Conservation (phyloP, 64 coral and sea anemone genomes). For the Dendronephthya gigantea region DNA sequence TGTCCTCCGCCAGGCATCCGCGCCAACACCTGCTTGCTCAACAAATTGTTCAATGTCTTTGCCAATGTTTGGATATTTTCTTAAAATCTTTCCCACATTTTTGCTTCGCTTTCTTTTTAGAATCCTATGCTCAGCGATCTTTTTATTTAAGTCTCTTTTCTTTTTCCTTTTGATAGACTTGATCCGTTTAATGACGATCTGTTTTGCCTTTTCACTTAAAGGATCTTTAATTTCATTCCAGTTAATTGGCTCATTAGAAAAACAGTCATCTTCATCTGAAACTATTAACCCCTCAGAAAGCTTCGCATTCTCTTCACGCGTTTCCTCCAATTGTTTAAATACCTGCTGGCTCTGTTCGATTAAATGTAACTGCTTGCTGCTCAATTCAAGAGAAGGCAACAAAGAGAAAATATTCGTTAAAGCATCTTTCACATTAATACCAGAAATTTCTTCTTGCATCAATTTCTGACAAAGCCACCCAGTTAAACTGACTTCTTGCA, state of each 20-base stretch:
- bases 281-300: not conserved
- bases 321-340: not conserved
- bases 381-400: not conserved
- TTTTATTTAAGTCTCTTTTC: constrained; percentile 5
- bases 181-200: not conserved
- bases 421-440: not conserved
- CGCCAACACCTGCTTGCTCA: not conserved
- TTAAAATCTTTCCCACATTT: constrained; percentile 11
- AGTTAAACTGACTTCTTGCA: not conserved
- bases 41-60: constrained; percentile 21
- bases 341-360: not conserved
- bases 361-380: not conserved
- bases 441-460: not conserved
- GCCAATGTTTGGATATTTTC: constrained; percentile 8
- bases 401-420: not conserved
- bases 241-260: not conserved
- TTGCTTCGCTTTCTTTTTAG: constrained; percentile 10
- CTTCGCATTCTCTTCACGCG: not conserved
- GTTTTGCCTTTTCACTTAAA: not conserved
- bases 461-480: constrained; percentile 6
- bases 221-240: constrained; percentile 3
- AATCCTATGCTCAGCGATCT: not conserved
- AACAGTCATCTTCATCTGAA: not conserved
- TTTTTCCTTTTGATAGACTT: not conserved
- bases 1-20: constrained; percentile 6